Base-by-base conservation (phyloP, 2,888 invertebrate genomes). In the Calliopum simillimum region DNA sequence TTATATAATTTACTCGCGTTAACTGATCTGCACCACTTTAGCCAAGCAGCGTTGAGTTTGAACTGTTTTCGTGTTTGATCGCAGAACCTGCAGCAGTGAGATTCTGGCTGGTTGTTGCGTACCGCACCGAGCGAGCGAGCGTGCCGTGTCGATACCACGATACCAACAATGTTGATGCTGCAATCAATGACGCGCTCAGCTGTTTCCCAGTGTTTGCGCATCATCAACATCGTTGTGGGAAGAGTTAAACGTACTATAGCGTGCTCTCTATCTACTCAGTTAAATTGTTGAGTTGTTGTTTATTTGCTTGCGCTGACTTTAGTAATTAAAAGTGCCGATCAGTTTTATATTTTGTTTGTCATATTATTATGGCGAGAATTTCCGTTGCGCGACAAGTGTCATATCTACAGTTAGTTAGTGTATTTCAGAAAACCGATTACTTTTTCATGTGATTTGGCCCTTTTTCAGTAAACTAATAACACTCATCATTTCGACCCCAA, bases 41-140 rank as follows among this genome's bases (percentile, higher is more conserved):
- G 75, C 68, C 76, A 77, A 77, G 75, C 77, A 78, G 76, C 72
- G 74, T 71, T 74, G 71, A 76, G 73, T 74, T 70, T 71, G 71
- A 76, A 78, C 77, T 78, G 76, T 74, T 69, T 70, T 70, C 61
- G 13, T 3, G 47, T 41, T 13, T 5, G 46, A 49, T 58, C 71
- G 68, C 63, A 55, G 58, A 63, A 69, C 65, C 59, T 66, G 72
- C 65, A 73, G 71, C 72, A 74, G 71, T 73, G 71, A 64, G 33
- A 69, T 71, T 67, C 71, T 63, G 44, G 59, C 19, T 33, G 44
- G 59, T 14, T 33, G 44, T 61, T 43, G 56, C 59, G 49, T 5
- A 33, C 16, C 25, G 16, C 21, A 33, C 51, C 25, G 55, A 33
- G n/a, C n/a, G n/a, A n/a, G n/a, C n/a, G n/a, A n/a, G n/a, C n/a